Conservation (phyloP, 2,113 vertebrate species). For the Hymenochirus boettgeri region DNA sequence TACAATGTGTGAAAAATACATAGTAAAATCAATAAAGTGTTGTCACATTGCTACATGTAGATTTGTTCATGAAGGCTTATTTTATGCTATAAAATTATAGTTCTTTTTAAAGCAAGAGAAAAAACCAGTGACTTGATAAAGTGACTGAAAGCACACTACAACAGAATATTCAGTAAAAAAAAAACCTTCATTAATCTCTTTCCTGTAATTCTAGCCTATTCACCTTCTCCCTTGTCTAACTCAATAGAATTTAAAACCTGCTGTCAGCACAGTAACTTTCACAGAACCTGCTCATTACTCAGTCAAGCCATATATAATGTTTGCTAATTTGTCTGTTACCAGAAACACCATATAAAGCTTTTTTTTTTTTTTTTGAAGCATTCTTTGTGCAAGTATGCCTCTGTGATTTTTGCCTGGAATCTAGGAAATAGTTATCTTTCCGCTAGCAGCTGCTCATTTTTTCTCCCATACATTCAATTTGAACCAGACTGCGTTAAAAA, state of each 20-base stretch:
- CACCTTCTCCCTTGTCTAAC: conserved; percentile 59
- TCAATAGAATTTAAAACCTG: conserved; percentile 71
- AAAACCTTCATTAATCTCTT: conserved; percentile 69
- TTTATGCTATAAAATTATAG: conserved; percentile 63
- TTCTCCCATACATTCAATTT: no score
- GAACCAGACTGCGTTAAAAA: no score
- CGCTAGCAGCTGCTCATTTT: conserved; percentile 27
- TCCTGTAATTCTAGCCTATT: conserved; percentile 68
- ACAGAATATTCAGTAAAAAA: conserved; percentile 61
- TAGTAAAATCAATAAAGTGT: conserved; percentile 68
- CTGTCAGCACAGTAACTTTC: conserved; percentile 61
- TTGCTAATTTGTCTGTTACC: conserved; percentile 63
- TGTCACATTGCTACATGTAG: conserved; percentile 66
- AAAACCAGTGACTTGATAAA: conserved; percentile 59
- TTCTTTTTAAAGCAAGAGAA: conserved; percentile 52
- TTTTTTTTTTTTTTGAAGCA: conserved; percentile 20
- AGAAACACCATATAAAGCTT: conserved; percentile 56
- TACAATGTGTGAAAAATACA: conserved; percentile 42
- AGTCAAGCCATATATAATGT: conserved; percentile 61
- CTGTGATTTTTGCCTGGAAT: conserved; percentile 42
- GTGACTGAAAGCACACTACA: conserved; percentile 60
- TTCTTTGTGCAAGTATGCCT: conserved; percentile 46
- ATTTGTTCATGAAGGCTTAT: conserved; percentile 70
- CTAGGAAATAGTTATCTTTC: conserved; percentile 48
- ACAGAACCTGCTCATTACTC: conserved; percentile 66